A percentile compares a stretch with the other conserved stretches of the same genome.
Evolutionary conservation across 2,113 vertebrate species (phyloP).

Genomic region (Eretmochelys imbricata): DNA sequence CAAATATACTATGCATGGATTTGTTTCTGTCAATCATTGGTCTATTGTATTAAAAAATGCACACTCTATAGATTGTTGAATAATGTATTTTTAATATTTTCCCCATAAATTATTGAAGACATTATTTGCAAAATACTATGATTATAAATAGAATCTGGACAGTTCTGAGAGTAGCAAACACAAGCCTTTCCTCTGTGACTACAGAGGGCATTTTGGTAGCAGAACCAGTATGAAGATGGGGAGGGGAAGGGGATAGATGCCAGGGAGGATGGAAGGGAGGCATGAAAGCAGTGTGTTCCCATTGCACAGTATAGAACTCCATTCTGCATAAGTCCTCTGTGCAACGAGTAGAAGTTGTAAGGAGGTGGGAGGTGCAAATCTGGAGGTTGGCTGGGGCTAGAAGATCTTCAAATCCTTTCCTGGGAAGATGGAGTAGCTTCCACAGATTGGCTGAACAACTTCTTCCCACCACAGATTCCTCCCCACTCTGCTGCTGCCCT

Average conservation of each 20-base stretch:
- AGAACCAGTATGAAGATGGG: neutral
- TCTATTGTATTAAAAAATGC: neutral
- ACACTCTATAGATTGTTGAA: neutral
- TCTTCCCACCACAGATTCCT: neutral
- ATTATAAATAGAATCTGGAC: neutral
- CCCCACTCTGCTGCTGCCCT: neutral
- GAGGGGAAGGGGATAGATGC: neutral
- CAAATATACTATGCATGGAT: conserved; percentile 58
- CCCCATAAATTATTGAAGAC: neutral
- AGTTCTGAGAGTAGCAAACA: neutral
- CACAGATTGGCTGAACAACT: neutral
- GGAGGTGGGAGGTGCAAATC: neutral
- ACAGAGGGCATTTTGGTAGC: neutral
- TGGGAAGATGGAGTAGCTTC: neutral
- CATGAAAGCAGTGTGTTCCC: neutral
- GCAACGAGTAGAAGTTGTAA: neutral
- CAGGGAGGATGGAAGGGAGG: neutral
- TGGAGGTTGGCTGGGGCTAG: neutral
- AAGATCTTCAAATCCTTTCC: neutral
- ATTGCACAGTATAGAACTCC: neutral
- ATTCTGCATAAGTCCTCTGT: neutral
- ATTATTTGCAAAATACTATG: neutral
- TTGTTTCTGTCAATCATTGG: conserved; percentile 61
- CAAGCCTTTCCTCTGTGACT: neutral
- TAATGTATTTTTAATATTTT: neutral